phyloP scores from a whole-genome alignment of 2,888 invertebrate genomes.

The Oxyteleia sp. region DNA sequence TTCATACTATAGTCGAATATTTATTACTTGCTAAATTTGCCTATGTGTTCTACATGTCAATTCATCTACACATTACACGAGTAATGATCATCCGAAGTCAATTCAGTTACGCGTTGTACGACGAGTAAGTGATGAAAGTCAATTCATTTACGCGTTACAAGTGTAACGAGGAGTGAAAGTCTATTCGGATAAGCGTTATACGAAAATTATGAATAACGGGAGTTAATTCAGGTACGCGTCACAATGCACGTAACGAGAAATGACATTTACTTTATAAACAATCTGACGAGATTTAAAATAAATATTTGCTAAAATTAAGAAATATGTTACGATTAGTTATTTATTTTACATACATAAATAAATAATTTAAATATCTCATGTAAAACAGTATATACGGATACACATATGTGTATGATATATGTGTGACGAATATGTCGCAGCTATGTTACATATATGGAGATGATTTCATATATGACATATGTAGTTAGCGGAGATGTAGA shows the following conservation, averaged over 20 bases:
- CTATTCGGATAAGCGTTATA: constrained; percentile 12
- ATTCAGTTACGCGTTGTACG: constrained; percentile 21
- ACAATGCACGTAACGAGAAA: not conserved
- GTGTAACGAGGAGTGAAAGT: constrained; percentile 20
- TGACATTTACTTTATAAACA: not conserved
- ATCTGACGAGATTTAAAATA: too few relatives aligned
- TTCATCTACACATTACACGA: constrained; percentile 5
- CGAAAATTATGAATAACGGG: constrained; percentile 11
- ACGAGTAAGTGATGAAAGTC: constrained; percentile 30
- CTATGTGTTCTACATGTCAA: not conserved
- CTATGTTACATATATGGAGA: too few relatives aligned
- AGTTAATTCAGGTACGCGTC: not conserved
- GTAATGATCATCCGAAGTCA: constrained; percentile 15
- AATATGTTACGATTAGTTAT: too few relatives aligned
- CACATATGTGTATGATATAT: too few relatives aligned
- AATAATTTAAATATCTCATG: too few relatives aligned
- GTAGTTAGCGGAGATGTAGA: too few relatives aligned
- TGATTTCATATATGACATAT: too few relatives aligned
- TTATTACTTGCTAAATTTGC: not conserved
- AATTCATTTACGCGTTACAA: constrained; percentile 24
- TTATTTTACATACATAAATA: too few relatives aligned
- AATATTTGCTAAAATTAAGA: too few relatives aligned
- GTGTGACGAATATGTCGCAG: too few relatives aligned
- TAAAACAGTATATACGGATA: too few relatives aligned
- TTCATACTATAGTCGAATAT: not conserved